These are phyloP conservation scores for Diarsia dahlii DNA, from an alignment of 2,888 invertebrate genomes.

Conservation along the genomic window DNA sequence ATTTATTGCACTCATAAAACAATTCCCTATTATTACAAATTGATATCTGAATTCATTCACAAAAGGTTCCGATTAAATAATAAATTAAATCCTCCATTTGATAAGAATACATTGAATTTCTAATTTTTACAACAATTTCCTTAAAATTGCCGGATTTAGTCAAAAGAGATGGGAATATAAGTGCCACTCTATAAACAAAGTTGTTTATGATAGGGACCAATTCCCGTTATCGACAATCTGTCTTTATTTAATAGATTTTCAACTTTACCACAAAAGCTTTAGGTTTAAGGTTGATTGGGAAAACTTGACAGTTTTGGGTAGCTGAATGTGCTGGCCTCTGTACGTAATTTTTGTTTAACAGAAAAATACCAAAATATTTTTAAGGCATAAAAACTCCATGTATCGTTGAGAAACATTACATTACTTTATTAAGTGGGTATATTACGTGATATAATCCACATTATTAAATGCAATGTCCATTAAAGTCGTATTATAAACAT, in stretches of 20 bases:
- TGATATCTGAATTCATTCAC: conserved; percentile 1
- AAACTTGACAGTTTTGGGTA: too few relatives aligned
- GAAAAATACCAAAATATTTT: neutral
- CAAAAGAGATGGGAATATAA: neutral
- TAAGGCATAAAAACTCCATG: neutral
- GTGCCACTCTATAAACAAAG: neutral
- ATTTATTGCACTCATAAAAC: conserved; percentile 49
- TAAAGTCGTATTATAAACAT: conserved; percentile 42
- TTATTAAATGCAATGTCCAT: conserved; percentile 22
- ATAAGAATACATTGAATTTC: neutral
- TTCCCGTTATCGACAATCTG: too few relatives aligned
- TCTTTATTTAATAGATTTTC: too few relatives aligned
- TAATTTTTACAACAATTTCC: neutral
- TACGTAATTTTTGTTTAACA: neutral
- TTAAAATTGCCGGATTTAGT: neutral
- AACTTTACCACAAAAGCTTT: too few relatives aligned
- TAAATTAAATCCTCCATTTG: neutral
- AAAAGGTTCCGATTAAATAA: conserved; percentile 8
- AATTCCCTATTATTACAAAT: conserved; percentile 45
- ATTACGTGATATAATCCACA: conserved; percentile 26
- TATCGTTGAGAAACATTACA: conserved; percentile 7
- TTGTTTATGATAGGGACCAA: neutral
- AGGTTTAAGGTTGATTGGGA: too few relatives aligned
- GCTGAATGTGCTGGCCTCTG: too few relatives aligned
- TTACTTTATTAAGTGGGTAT: neutral